Conservation (phyloP, 2,113 vertebrate genomes). For the Silurus meridionalis region DNA sequence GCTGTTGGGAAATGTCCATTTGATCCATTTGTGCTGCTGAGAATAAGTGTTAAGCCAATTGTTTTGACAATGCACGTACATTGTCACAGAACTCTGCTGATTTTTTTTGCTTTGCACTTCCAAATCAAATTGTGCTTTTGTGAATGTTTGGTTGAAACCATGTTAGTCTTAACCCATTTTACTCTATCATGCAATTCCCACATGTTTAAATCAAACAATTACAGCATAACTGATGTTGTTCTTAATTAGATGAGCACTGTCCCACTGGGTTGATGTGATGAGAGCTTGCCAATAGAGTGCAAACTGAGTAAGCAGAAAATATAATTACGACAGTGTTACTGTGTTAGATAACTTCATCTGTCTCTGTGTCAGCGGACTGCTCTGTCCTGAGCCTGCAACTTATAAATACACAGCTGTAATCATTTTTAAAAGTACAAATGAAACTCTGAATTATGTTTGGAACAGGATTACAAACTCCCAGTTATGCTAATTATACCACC, state of each 20-base stretch:
- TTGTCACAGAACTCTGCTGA: not conserved
- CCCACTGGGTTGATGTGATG: slow-evolving; percentile 46
- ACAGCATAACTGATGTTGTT: slow-evolving; percentile 17
- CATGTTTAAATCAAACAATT: slow-evolving; percentile 37
- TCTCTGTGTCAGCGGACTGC: slow-evolving; percentile 25
- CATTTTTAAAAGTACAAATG: slow-evolving; percentile 15
- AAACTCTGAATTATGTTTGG: not conserved
- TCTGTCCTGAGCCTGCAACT: slow-evolving; percentile 3
- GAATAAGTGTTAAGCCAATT: slow-evolving; percentile 9
- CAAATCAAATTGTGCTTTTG: slow-evolving; percentile 39
- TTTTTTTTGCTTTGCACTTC: not conserved
- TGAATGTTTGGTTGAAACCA: slow-evolving; percentile 40
- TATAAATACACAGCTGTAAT: not conserved
- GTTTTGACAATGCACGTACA: slow-evolving; percentile 5
- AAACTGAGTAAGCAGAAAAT: slow-evolving; percentile 49
- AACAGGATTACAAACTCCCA: not conserved
- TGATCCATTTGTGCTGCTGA: slow-evolving; percentile 5
- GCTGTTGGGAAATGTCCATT: not conserved
- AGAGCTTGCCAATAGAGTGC: slow-evolving; percentile 39
- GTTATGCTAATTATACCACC: not conserved
- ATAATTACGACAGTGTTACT: slow-evolving; percentile 32
- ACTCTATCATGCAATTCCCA: slow-evolving; percentile 29
- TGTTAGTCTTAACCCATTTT: slow-evolving; percentile 39
- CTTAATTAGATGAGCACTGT: slow-evolving; percentile 37
- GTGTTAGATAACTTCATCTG: slow-evolving; percentile 41